Evolutionary conservation across 2,113 vertebrate species (phyloP).

Genomic region (Scartelaos histophorus): DNA sequence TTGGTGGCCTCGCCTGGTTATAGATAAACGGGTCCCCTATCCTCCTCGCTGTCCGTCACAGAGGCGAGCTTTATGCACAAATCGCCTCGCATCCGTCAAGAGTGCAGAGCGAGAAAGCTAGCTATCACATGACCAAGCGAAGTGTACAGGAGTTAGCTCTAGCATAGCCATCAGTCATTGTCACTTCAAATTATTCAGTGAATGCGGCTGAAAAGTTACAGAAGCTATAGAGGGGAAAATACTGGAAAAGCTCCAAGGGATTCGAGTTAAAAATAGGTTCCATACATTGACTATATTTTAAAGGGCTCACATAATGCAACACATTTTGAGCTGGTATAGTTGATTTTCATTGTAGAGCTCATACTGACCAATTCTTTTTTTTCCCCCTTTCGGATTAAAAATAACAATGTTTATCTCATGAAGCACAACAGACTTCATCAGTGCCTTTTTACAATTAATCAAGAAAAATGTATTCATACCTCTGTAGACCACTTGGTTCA

Average conservation of each 20-base stretch:
- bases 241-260: background rate
- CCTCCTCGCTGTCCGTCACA: constrained; percentile 5
- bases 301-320: background rate
- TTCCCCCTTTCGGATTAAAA: background rate
- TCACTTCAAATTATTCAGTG: constrained; percentile 1
- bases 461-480: too few species aligned
- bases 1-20: constrained; percentile 12
- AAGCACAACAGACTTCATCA: background rate
- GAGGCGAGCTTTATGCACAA: background rate
- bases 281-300: background rate
- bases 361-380: background rate
- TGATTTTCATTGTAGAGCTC: too few species aligned
- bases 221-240: background rate
- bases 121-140: background rate
- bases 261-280: background rate
- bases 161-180: constrained; percentile 7
- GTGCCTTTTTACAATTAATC: background rate
- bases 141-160: constrained; percentile 13
- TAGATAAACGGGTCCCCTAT: constrained; percentile 11
- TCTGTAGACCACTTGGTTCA: background rate
- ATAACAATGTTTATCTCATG: background rate
- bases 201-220: background rate
- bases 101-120: constrained; percentile 5
- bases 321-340: too few species aligned
- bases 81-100: constrained; percentile 2